These are phyloP conservation scores for Illadopsis cleaveri DNA, from an alignment of 2,113 vertebrate genomes.

Conservation along the genomic window DNA sequence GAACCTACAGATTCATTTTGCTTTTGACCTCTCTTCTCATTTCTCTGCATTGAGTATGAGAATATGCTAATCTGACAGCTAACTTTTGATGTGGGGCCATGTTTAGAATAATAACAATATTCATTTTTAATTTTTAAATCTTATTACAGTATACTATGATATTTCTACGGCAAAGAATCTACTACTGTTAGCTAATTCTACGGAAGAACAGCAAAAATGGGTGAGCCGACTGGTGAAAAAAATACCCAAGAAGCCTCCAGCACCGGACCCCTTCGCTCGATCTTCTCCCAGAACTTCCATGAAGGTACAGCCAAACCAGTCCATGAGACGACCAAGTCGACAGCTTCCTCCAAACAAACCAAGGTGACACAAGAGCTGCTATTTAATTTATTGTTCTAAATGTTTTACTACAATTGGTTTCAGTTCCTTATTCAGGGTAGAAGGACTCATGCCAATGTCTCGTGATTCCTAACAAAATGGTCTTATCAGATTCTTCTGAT, in stretches of 20 bases:
- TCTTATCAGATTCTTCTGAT: not conserved
- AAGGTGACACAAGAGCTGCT: constrained; percentile 81
- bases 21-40: not conserved
- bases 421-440: not conserved
- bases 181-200: constrained; percentile 90
- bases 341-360: constrained; percentile 93
- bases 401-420: not conserved
- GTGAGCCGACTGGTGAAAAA: constrained; percentile 96
- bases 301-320: constrained; percentile 95
- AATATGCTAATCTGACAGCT: not conserved
- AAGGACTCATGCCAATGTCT: not conserved
- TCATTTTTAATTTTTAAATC: not conserved
- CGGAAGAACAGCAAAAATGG: constrained; percentile 98
- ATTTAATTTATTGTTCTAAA: not conserved
- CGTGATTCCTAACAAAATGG: not conserved
- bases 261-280: constrained; percentile 88
- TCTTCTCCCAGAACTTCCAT: constrained; percentile 94
- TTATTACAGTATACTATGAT: constrained; percentile 90
- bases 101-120: not conserved
- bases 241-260: constrained; percentile 96
- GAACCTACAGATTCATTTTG: not conserved
- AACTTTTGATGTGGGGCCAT: not conserved
- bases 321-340: constrained; percentile 91
- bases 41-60: not conserved
- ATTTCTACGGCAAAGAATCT: constrained; percentile 97